Conservation (phyloP, 1,140 invertebrate species). For the Armadillidium nasatum region DNA sequence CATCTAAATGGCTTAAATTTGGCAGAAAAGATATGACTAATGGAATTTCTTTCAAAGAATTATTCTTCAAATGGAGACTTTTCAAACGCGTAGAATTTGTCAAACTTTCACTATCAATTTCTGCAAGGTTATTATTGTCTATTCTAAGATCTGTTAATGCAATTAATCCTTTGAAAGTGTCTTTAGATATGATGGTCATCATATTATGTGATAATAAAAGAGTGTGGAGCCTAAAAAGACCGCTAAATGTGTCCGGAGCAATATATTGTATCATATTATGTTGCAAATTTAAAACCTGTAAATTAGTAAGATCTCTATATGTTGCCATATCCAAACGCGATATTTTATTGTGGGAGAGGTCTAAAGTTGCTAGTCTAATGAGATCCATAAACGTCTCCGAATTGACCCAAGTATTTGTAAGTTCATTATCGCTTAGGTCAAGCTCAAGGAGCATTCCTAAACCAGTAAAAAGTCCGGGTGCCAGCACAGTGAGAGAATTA, state of each 20-base stretch:
- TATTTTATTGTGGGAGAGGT: conserved; percentile 68
- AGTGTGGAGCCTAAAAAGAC: conserved; percentile 69
- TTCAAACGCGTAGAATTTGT: conserved; percentile 72
- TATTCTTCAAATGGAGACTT: conserved; percentile 79
- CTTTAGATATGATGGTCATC: conserved; percentile 62
- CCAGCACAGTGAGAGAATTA: conserved; percentile 59
- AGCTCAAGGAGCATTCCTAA: conserved; percentile 69
- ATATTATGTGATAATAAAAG: conserved; percentile 69
- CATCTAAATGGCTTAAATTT: conserved; percentile 75
- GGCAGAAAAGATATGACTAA: conserved; percentile 70
- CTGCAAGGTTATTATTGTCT: conserved; percentile 67
- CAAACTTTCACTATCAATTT: conserved; percentile 67
- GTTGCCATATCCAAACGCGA: conserved; percentile 63
- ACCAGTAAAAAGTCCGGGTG: conserved; percentile 61
- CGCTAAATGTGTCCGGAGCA: conserved; percentile 65
- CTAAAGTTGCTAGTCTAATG: conserved; percentile 65
- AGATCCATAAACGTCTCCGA: conserved; percentile 69
- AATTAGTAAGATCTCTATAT: conserved; percentile 67
- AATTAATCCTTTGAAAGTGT: conserved; percentile 66
- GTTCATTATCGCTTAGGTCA: conserved; percentile 68
- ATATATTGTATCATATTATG: conserved; percentile 68
- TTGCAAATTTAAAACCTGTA: conserved; percentile 70
- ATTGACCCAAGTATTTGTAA: conserved; percentile 74
- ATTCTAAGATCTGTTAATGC: conserved; percentile 67
- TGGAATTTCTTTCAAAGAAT: conserved; percentile 72